phyloP scores from a whole-genome alignment of 2,113 vertebrate genomes.

The Phyllostomus discolor region DNA sequence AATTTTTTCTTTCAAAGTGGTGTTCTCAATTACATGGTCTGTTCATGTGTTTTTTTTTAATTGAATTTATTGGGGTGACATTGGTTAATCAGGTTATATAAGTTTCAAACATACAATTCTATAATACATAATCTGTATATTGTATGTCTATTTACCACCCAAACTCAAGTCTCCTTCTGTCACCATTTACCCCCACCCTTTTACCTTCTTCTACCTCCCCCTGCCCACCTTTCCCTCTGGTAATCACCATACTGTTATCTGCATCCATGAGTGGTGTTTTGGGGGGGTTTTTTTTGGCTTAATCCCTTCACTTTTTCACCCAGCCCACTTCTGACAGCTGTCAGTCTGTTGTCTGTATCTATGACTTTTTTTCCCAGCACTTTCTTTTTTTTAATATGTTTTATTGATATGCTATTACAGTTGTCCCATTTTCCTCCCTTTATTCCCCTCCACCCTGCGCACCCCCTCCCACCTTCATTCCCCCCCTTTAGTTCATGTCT shows the following conservation, averaged over 20 bases:
- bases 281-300: no score
- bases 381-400: no score
- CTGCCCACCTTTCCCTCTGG: neutral
- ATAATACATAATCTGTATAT: neutral
- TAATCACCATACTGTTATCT: neutral
- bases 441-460: no score
- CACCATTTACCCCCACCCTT: neutral
- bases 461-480: no score
- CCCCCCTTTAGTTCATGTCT: no score
- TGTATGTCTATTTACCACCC: neutral
- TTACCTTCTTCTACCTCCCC: neutral
- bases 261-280: neutral
- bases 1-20: neutral
- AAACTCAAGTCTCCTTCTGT: neutral
- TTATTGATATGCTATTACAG: no score
- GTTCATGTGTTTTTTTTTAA: neutral
- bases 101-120: neutral
- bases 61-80: neutral
- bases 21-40: neutral
- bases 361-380: no score
- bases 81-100: no score
- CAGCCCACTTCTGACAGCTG: neutral
- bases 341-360: no score
- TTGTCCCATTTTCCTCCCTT: no score
- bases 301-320: neutral